phyloP scores from a whole-genome alignment of 2,797 vertebrate genomes.

The Naso thynnoides region DNA sequence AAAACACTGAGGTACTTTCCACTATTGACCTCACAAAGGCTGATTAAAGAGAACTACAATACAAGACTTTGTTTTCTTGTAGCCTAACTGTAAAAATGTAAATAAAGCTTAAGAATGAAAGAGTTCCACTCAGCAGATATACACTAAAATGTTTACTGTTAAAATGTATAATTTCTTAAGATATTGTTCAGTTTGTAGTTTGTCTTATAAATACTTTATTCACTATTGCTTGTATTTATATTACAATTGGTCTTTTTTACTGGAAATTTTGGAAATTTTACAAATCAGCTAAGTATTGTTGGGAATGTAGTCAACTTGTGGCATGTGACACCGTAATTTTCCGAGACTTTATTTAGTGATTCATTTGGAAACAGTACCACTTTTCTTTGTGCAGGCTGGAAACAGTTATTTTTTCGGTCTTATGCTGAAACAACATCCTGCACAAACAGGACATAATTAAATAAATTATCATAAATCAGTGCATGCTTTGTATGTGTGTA shows the following conservation, averaged over 20 bases:
- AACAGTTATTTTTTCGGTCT: not conserved
- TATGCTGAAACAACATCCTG: not conserved
- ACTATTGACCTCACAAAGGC: not conserved
- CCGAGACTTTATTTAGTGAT: not conserved
- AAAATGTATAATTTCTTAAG: not conserved
- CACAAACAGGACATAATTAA: constrained; percentile 26
- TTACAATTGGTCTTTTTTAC: not conserved
- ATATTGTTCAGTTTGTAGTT: not conserved
- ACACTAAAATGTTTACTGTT: not conserved
- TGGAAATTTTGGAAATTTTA: not conserved
- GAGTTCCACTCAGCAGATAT: not conserved
- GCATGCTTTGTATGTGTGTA: constrained; percentile 6
- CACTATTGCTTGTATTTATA: not conserved
- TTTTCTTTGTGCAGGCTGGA: constrained; percentile 9
- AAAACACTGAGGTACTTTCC: not conserved
- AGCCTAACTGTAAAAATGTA: not conserved
- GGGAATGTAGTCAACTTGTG: not conserved
- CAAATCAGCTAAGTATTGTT: not conserved
- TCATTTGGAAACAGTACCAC: not conserved
- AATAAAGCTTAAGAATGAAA: not conserved
- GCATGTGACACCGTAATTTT: not conserved
- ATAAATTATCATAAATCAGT: constrained; percentile 27
- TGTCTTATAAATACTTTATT: not conserved
- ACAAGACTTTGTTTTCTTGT: not conserved
- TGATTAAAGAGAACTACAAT: not conserved